Conservation (phyloP, 1,140 invertebrate species). For the Diorhabda carinulata region DNA sequence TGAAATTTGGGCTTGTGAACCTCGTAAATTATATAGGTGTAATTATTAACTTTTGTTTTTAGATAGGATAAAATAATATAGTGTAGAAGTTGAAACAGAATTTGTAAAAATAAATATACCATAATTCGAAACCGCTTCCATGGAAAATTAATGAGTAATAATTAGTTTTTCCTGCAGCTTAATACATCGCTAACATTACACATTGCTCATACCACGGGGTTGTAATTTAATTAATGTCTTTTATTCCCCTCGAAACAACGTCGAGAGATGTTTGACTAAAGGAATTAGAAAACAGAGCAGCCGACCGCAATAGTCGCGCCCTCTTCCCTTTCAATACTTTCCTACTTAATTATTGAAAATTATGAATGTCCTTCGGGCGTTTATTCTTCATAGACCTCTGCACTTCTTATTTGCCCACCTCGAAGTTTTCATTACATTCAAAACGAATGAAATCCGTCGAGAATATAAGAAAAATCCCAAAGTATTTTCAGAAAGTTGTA, state of each 20-base stretch:
- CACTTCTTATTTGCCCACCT: background rate
- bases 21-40: too few species aligned
- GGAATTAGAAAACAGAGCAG: constrained; percentile 35
- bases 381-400: constrained; percentile 17
- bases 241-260: constrained; percentile 25
- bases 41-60: too few species aligned
- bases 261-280: constrained; percentile 35
- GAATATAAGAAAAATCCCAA: background rate
- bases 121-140: too few species aligned
- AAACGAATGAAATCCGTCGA: background rate
- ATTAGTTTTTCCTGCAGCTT: constrained; percentile 29
- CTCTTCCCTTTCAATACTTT: constrained; percentile 15
- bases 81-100: too few species aligned
- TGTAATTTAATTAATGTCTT: constrained; percentile 26
- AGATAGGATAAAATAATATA: too few species aligned
- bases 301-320: constrained; percentile 28
- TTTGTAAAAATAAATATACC: too few species aligned
- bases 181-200: constrained; percentile 20
- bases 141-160: background rate
- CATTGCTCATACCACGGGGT: constrained; percentile 12
- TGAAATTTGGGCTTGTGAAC: too few species aligned
- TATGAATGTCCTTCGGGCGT: constrained; percentile 22
- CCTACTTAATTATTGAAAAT: constrained; percentile 37
- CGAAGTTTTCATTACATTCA: background rate
- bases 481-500: background rate